Base-by-base conservation (phyloP, 2,113 vertebrate genomes). In the Hypanus sabinus region DNA sequence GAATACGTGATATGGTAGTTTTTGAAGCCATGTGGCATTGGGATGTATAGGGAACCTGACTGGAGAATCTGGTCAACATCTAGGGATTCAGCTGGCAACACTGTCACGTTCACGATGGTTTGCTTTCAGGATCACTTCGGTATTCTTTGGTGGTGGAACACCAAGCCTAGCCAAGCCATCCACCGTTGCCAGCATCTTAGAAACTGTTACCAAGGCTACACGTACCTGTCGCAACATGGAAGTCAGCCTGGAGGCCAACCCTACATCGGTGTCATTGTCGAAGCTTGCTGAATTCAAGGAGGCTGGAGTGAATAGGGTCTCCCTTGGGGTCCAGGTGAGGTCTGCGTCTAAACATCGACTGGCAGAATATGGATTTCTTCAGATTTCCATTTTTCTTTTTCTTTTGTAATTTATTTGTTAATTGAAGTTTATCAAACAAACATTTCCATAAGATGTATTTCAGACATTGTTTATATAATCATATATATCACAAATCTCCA, bases 131-230 rank as follows among this genome's bases (percentile, higher is more conserved):
- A 90, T 99, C 95, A 97, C 97, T 1, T 99, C 98, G 0, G 97
- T 99, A 36, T 99, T 98, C 95, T 99, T 99, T 0, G 98, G 98
- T 0, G 98, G 98, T 0, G 98, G 99, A 27, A 99, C 98, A 30
- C 98, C 99, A 0, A 99, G 98, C 94, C 96, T 99, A 95, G 98
- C 98, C 94, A 97, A 95, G 36, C 97, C 98, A 0, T 92, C 80
- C 24, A 98, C 98, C 0, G 94, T 99, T 0, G 96, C 95, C 0
- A 97, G 96, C 0, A 94, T 99, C 94, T 94, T 99, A 79, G 97
- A 99, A 79, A 96, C 96, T 0, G 95, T 98, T 8, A 97, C 97
- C 0, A 96, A 94, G 62, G 90, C 83, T 2, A 92, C 94, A 2
- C 94, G 94, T 46, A 95, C 99, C 77, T 95, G 96, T 0, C 92